Evolutionary conservation across 2,113 vertebrate species (phyloP).

Genomic region (Prolemur simus): DNA sequence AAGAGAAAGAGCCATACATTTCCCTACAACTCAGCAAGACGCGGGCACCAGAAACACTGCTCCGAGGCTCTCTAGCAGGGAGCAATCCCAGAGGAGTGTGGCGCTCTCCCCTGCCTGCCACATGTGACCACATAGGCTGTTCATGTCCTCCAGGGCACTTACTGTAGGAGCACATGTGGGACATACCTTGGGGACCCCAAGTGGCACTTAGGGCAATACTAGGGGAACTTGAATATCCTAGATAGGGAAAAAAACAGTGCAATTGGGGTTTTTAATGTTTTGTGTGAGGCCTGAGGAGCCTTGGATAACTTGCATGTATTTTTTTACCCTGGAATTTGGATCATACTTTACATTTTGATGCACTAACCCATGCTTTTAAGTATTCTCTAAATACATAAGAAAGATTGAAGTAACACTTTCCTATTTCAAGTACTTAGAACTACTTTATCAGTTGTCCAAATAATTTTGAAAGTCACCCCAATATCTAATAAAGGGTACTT

Average conservation of each 20-base stretch:
- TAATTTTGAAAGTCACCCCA: not conserved
- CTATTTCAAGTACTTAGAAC: not conserved
- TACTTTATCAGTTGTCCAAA: not conserved
- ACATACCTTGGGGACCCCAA: not conserved
- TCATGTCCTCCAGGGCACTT: not conserved
- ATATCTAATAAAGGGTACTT: not conserved
- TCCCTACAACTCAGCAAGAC: not conserved
- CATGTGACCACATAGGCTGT: too few species aligned
- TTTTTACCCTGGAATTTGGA: not conserved
- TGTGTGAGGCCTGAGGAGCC: not conserved
- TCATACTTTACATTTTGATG: not conserved
- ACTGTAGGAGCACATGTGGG: not conserved
- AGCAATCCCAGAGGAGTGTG: not conserved
- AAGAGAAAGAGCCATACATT: not conserved
- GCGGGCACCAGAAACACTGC: not conserved
- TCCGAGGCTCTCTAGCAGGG: not conserved
- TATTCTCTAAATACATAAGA: not conserved
- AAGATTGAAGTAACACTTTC: not conserved
- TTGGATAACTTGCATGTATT: not conserved
- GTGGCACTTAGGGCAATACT: not conserved
- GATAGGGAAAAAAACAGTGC: not conserved
- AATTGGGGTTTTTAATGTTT: not conserved
- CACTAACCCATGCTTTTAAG: not conserved
- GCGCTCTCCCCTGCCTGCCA: not conserved
- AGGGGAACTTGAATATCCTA: too few species aligned